phyloP scores from a whole-genome alignment of 2,888 invertebrate species.

The Drosophila antonietae region DNA sequence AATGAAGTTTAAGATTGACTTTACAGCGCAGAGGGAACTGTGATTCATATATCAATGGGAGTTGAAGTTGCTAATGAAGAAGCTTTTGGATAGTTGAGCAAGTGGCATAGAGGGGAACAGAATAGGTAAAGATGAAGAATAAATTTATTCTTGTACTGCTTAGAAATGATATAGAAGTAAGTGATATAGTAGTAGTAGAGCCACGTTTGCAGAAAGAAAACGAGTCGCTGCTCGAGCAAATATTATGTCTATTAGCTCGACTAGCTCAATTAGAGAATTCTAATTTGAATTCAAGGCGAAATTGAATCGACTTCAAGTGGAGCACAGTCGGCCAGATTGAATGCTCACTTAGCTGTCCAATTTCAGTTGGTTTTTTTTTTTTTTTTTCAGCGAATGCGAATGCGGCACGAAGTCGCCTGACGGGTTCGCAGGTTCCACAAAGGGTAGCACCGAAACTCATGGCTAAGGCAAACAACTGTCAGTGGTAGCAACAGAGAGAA shows the following conservation, averaged over 20 bases:
- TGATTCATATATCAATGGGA: neutral
- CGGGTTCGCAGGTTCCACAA: constrained; percentile 31
- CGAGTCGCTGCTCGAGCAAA: neutral
- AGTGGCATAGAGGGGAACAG: too few species aligned
- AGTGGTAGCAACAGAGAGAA: neutral
- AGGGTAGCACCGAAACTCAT: constrained; percentile 54
- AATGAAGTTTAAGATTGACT: neutral
- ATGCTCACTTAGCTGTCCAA: neutral
- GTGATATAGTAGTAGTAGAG: too few species aligned
- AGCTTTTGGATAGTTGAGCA: neutral
- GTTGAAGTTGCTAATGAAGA: too few species aligned
- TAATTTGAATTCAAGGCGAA: constrained; percentile 3
- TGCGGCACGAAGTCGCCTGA: constrained; percentile 53
- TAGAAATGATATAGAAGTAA: too few species aligned
- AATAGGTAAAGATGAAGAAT: neutral
- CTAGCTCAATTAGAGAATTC: constrained; percentile 5
- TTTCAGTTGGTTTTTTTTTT: constrained; percentile 4
- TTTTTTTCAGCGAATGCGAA: constrained; percentile 29
- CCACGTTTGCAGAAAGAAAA: too few species aligned
- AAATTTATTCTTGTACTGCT: neutral
- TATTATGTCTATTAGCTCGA: neutral
- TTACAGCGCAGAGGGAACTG: neutral
- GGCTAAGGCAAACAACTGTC: constrained; percentile 70
- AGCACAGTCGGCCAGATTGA: neutral
- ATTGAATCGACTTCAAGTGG: neutral